Percentiles rank a stretch among this genome's conserved stretches.
phyloP scores from a whole-genome alignment of 1,140 invertebrate genomes.

The Diorhabda carinulata region DNA sequence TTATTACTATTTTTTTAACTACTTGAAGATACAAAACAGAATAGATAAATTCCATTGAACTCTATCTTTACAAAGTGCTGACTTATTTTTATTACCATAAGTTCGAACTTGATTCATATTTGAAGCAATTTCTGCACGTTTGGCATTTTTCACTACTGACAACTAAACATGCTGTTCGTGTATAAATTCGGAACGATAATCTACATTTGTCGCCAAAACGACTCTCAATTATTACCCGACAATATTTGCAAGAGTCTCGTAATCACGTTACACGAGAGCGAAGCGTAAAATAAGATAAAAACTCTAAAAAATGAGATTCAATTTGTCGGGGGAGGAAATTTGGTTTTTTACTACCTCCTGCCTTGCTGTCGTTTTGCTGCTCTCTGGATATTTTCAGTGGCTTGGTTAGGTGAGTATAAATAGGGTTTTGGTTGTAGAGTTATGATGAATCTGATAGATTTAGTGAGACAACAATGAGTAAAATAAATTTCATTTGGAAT shows the following conservation, averaged over 20 bases:
- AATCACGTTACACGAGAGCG: neutral
- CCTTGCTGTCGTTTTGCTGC: neutral
- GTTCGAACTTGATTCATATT: too few relatives aligned
- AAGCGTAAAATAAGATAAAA: neutral
- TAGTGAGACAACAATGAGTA: too few relatives aligned
- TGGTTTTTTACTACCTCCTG: conserved; percentile 2
- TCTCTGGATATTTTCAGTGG: neutral
- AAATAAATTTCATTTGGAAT: too few relatives aligned
- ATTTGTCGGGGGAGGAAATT: conserved; percentile 2
- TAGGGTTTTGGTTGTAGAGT: too few relatives aligned
- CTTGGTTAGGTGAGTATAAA: too few relatives aligned
- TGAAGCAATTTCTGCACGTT: neutral
- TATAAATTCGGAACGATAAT: neutral
- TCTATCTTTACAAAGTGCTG: too few relatives aligned
- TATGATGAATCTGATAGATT: too few relatives aligned
- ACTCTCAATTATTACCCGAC: neutral
- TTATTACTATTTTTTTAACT: too few relatives aligned
- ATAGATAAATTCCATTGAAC: too few relatives aligned
- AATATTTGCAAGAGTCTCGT: neutral
- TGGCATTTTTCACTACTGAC: neutral
- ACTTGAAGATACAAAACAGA: too few relatives aligned
- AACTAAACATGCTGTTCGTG: neutral
- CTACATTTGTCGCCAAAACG: neutral
- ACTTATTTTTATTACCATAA: too few relatives aligned
- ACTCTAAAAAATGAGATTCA: conserved; percentile 2